Base-by-base conservation (phyloP, 2,888 invertebrate species). In the Lutraria lutraria region DNA sequence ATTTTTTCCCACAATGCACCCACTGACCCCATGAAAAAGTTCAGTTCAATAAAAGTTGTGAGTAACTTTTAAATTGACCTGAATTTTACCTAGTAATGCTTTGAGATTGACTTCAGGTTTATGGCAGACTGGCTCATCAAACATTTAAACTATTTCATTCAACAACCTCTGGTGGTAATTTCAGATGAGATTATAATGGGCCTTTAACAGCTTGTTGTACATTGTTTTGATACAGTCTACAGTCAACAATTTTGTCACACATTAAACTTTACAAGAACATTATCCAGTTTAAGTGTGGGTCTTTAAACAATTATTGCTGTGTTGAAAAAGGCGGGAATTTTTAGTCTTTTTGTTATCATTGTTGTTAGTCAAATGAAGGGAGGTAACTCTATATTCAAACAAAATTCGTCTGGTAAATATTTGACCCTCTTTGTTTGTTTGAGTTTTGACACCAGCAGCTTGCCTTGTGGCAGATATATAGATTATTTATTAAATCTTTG, bases 341-440 rank as follows among this genome's bases (percentile, higher is more conserved):
- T 43, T 76, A 19, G 29, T 76, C 76, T 76, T 76, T 43, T 76
- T 34, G 34, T 76, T 76, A 2, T 31, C 76, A 31, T 34, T 76
- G 76, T 16, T 6, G 29, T 31, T 15, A 31, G 34, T 34, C 19
- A 25, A 76, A n/a, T 34, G 31, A 76, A 15, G 76, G 76, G 76
- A 34, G 76, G 34, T 34, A 31, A 76, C 76, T 76, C 76, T 76
- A 12, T 34, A 34, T 31, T 19, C 76, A 76, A 76, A 76, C 34
- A 76, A 76, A 76, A 34, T 19, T 76, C 76, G 31, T 76, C 34
- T 76, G 76, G 34, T 19, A 34, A 34, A 76, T 76, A 34, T 76
- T 76, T 31, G 76, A 76, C 76, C 31, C 34, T 76, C 76, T 76
- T 76, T 76, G 76, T 76, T 76, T 31, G 76, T 76, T 76, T 76